phyloP scores from a whole-genome alignment of 2,888 invertebrate species.

The Argyresthia goedartella region DNA sequence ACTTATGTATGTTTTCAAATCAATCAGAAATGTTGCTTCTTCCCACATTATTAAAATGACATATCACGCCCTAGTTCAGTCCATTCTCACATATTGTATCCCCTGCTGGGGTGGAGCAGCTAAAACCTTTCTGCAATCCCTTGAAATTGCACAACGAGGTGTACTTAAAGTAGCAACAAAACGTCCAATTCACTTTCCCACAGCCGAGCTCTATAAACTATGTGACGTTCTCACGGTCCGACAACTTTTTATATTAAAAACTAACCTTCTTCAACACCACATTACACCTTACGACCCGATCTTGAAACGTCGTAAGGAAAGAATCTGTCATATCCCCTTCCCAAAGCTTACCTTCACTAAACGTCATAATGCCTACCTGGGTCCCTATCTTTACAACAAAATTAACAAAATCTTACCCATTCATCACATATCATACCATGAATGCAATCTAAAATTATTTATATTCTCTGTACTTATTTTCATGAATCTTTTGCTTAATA shows the following conservation, averaged over 20 bases:
- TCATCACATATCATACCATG: background rate
- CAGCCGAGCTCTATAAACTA: background rate
- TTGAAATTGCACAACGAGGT: background rate
- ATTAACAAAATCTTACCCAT: background rate
- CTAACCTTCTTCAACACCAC: background rate
- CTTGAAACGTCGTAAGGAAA: background rate
- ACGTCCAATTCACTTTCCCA: background rate
- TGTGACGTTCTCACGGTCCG: background rate
- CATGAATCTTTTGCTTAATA: too few species aligned
- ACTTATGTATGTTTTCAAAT: background rate
- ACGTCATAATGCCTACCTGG: background rate
- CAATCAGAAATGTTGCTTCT: background rate
- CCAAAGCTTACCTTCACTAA: background rate
- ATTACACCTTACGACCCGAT: background rate
- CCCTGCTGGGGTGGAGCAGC: background rate
- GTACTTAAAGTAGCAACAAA: background rate
- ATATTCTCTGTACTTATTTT: too few species aligned
- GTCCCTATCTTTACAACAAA: background rate
- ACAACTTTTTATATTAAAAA: background rate
- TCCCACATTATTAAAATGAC: background rate
- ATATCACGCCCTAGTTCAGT: background rate
- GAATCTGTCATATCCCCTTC: background rate
- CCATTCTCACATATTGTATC: background rate
- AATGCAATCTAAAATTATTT: conserved; percentile 11
- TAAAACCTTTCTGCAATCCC: background rate